Base-by-base conservation (phyloP, 1,140 invertebrate genomes). In the Ditylenchus dipsaci region DNA sequence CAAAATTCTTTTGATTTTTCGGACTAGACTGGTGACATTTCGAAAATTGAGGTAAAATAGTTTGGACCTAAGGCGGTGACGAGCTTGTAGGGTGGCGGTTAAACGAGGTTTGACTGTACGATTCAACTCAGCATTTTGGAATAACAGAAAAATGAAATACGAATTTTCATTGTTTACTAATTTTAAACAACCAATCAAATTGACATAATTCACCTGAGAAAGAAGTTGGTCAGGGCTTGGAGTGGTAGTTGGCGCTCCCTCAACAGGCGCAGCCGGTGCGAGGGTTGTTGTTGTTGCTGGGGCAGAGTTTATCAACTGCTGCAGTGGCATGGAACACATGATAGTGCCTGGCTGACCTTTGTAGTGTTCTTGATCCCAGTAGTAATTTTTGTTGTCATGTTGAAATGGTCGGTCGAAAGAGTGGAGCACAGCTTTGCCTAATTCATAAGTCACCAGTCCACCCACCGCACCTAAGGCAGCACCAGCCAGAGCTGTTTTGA, bases 391-490 rank as follows among this genome's bases (percentile, higher is more conserved):
- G 17, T 71, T 71, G 21, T 73, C 69, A 53, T 73, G 45, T 0
- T 73, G 69, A 19, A 73, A 60, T 9, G 71, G 71, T 17, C 23
- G 47, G 26, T 64, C 30, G 29, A 47, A 29, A 13, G 68, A 72
- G 30, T 30, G 42, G 29, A 69, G 72, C 15, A 73, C 65, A 13
- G 71, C 69, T 56, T 71, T 71, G 26, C 67, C 67, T 63, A 42
- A 19, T 15, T 73, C 71, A 49, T 64, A 73, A n/a, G 71, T 67
- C 5, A 65, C 27, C 33, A 73, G 43, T 45, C 67, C 67, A 56
- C 71, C 71, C 7, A 73, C 45, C 15, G 71, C 63, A 8, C 71
- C 71, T 47, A 73, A 8, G 11, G 71, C 71, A 29, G 71, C 71
- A 53, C 71, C 71, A 21, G 71, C 71, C 17, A 73, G 23, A 0